Base-by-base conservation (phyloP, 2,113 vertebrate species). In the Eulacestoma nigropectus region DNA sequence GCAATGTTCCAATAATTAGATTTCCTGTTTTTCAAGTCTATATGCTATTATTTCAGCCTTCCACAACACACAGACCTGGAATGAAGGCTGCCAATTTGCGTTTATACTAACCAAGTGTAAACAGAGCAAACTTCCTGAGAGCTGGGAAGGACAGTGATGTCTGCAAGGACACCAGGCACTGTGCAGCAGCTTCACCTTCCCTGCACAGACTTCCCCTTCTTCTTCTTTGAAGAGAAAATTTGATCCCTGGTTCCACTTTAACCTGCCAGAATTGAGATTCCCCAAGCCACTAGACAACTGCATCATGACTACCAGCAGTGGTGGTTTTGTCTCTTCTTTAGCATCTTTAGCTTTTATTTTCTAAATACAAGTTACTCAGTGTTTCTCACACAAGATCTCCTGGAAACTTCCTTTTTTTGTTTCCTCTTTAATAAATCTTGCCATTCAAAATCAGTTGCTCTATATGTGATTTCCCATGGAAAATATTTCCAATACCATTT, bases 1-100 rank as follows among this genome's bases (percentile, higher is more conserved):
- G 57, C 70, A 83, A 14, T 0, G 0, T 91, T 41, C 37, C 74
- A 82, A 2, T 85, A 85, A 79, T 90, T 76, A 94, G 25, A 18
- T 73, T 93, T 94, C 93, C 82, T 87, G 92, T 93, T 94, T 93
- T 93, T 91, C 90, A 91, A 78, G 82, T 29, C 32, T 47, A 5
- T 9, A 17, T 69, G 55, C 29, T 79, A 49, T 72, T 82, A 85
- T 85, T 93, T 90, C 53, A 85, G 39, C 35, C 49, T 87, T 52
- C 53, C 68, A 64, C 56, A 37, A 59, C 49, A 35, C 30, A n/a
- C 5, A 73, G 47, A 33, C 12, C 10, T 78, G 67, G 67, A 91
- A 89, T 1, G 2, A 87, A 9, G 1, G 6, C 57, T 29, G 37
- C 22, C 13, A 56, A 4, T 75, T 81, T 70, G 35, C n/a, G 47